phyloP scores from a whole-genome alignment of 2,797 vertebrate genomes.

The Catamblyrhynchus diadema region DNA sequence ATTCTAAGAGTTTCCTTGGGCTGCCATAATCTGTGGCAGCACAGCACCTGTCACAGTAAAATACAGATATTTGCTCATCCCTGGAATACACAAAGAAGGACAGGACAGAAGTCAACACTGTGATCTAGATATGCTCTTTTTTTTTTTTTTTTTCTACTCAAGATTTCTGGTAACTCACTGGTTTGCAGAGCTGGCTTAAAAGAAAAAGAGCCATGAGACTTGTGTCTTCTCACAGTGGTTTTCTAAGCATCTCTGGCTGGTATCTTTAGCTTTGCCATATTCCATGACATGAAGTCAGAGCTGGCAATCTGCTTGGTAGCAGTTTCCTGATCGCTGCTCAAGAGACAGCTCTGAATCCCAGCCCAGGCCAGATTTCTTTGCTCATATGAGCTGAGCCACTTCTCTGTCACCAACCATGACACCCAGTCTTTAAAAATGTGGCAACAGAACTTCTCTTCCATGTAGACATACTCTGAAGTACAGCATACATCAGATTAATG shows the following conservation, averaged over 20 bases:
- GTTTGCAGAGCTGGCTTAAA: not conserved
- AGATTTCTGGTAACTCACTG: not conserved
- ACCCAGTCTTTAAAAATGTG: not conserved
- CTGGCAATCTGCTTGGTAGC: not conserved
- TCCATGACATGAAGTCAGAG: not conserved
- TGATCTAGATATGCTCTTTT: accelerated
- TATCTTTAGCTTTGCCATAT: not conserved
- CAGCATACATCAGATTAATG: not conserved
- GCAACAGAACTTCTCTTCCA: not conserved
- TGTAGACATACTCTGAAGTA: not conserved
- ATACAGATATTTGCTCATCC: not conserved
- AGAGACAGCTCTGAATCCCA: not conserved
- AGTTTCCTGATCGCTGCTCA: not conserved
- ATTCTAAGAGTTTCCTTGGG: not conserved
- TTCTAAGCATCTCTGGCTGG: not conserved
- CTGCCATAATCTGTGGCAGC: not conserved
- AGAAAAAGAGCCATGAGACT: not conserved
- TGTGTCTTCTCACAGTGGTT: not conserved
- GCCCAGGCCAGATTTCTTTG: not conserved
- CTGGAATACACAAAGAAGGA: not conserved
- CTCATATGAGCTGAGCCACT: not conserved
- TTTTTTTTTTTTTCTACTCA: not conserved
- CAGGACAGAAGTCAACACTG: not conserved
- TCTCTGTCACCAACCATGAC: not conserved
- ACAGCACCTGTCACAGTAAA: not conserved